Evolutionary conservation across 2,797 vertebrate species (phyloP), one percentile per base, ranked within the genome.

Genomic region (Coluber constrictor): DNA sequence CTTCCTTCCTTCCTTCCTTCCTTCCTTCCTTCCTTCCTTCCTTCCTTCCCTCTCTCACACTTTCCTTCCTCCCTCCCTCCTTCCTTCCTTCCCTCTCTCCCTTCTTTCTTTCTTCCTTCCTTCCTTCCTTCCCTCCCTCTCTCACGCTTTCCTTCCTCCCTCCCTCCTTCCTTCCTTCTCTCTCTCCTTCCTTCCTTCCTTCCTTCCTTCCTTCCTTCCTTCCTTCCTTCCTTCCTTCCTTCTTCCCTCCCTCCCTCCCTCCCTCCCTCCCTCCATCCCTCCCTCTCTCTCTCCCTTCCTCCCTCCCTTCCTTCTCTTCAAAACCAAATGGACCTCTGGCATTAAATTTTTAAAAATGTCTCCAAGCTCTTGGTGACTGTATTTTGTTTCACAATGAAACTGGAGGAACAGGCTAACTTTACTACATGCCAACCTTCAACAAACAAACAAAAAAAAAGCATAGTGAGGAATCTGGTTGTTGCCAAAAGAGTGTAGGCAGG

Each of bases 251-350:
- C 3, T 57, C 15, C 11, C 3, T 59, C 1, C 20, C 5, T 59
- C 4, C 15, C 1, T 59, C 7, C 15, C 9, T 60, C 10, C 25
- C 0, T 29, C 10, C 3, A 0, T 63, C 7, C 5, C 0, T 57
- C 5, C 5, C 5, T 18, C 1, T 3, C 16, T 61, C 10, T 9
- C 5, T 18, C 1, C 18, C 12, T 23, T 0, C 5, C 59, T 25
- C 10, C 25, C 3, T 4, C 3, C 27, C 4, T 29, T 7, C 61
- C 25, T 29, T 29, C 61, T 11, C 15, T 70, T 70, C n/a, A 70
- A 70, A 74, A 74, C 66, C n/a, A 74, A 74, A 74, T 32, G 27
- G 27, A 9, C 25, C 10, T 63, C 61, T 63, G 61, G 27, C 27
- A 29, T 29, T 63, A 63, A 29, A 0, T 59, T 56, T 56, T 25